Conservation (phyloP, 2,113 vertebrate species). For the Gobio gobio region DNA sequence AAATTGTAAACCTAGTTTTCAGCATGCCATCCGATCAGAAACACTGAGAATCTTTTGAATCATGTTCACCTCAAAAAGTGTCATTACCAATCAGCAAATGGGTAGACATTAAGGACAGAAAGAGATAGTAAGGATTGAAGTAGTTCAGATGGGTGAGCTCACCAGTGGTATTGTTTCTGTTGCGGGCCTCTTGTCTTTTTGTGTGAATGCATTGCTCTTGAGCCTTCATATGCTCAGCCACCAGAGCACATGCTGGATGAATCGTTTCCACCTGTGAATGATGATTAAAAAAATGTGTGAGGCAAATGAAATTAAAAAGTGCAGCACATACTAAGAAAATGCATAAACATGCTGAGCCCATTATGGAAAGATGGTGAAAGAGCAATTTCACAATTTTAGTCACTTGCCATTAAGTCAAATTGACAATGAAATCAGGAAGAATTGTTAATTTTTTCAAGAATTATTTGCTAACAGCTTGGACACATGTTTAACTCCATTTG, state of each 20-base stretch:
- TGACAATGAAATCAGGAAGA: not conserved
- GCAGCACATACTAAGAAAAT: not conserved
- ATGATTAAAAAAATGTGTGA: not conserved
- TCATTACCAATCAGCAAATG: not conserved
- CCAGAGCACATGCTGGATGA: constrained; percentile 74
- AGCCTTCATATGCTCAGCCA: constrained; percentile 73
- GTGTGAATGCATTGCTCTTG: constrained; percentile 69
- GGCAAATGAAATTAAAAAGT: not conserved
- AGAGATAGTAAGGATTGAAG: not conserved
- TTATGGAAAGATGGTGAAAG: not conserved
- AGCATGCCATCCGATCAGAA: not conserved
- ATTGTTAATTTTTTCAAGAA: not conserved
- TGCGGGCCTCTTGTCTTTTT: constrained; percentile 62
- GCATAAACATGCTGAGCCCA: not conserved
- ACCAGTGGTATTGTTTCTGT: constrained; percentile 59
- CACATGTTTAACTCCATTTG: not conserved
- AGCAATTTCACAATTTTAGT: constrained; percentile 7
- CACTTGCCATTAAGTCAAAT: not conserved
- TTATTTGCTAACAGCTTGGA: not conserved
- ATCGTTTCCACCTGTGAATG: constrained; percentile 69
- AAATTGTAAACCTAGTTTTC: constrained; percentile 5
- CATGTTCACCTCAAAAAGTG: not conserved
- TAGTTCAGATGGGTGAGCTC: constrained; percentile 29
- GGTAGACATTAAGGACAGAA: not conserved
- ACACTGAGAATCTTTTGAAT: not conserved